Conservation (phyloP, 2,888 invertebrate species). For the Scrobipalpa atriplicella region DNA sequence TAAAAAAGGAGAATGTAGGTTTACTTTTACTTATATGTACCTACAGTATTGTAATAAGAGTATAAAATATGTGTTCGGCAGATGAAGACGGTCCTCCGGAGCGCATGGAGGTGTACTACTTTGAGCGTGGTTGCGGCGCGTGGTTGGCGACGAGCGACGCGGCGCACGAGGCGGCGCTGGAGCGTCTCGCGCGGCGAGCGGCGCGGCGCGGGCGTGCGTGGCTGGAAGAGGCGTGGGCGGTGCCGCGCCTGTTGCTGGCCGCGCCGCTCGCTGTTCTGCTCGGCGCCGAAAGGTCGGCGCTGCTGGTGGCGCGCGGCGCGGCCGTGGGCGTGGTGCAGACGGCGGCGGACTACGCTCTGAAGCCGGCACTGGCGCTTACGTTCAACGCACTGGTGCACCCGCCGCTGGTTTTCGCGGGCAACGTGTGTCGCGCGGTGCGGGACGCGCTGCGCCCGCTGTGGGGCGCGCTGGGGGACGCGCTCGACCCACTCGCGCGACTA, state of each 20-base stretch:
- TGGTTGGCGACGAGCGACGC: constrained; percentile 42
- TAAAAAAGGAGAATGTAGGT: no score
- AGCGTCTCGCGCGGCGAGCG: constrained; percentile 37
- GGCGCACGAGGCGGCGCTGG: constrained; percentile 36
- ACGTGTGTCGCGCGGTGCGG: constrained; percentile 83
- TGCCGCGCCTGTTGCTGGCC: constrained; percentile 84
- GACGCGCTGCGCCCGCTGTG: constrained; percentile 75
- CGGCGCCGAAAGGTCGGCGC: constrained; percentile 38
- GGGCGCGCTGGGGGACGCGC: constrained; percentile 45
- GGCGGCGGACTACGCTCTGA: constrained; percentile 85
- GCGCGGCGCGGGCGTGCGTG: constrained; percentile 74
- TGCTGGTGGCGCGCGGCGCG: constrained; percentile 47
- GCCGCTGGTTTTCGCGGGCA: constrained; percentile 84
- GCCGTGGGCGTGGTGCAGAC: constrained; percentile 47
- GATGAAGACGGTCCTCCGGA: constrained; percentile 40
- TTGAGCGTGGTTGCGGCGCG: constrained; percentile 51
- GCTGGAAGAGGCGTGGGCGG: constrained; percentile 82
- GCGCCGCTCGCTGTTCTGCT: constrained; percentile 81
- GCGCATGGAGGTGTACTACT: constrained; percentile 62
- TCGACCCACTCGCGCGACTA: constrained; percentile 51
- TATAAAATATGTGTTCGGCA: not conserved
- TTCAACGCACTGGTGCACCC: constrained; percentile 89
- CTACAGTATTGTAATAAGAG: not conserved
- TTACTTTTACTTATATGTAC: not conserved
- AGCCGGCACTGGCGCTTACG: constrained; percentile 85